Base-by-base conservation (phyloP, 2,113 vertebrate species). In the Notarius lentiginosus region DNA sequence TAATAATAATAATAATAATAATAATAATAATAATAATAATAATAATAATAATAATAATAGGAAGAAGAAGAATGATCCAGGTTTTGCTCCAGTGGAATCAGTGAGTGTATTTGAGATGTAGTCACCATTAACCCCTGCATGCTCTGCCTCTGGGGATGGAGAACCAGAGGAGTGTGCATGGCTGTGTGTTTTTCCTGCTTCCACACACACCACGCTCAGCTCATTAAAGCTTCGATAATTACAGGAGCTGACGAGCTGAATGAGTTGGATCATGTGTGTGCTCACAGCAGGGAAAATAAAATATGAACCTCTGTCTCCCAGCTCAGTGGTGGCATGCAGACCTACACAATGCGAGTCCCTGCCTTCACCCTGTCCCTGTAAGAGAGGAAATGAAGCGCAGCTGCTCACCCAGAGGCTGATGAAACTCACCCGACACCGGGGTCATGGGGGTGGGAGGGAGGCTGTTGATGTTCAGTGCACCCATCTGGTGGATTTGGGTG, bases 401-500 rank as follows among this genome's bases (percentile, higher is more conserved):
- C 58, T 93, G 93, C 95, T 96, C 94, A 95, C 95, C 95, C 91
- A 95, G 91, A 92, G 93, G 65, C 89, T 85, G 84, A 94, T 92
- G 91, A 91, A 95, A 89, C 95, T 96, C 95, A 97, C 97, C 97
- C 93, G 98, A 99, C 89, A 97, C 92, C 68, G 96, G 96, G 90
- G 97, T 94, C 22, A 99, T 95, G 75, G 97, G 94, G 0, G 96
- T 89, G 86, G 95, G 95, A 0, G 96, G 97, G 90, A 99, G 96
- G 91, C 97, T 97, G 5, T 98, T 99, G 91, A 99, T 96, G 94
- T 97, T 99, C 94, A 99, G 96, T 20, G 98, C 97, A 5, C 98
- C 98, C 68, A 99, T 98, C 95, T 99, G 98, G 93, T 99, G 98
- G 93, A 99, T 97, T 92, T 99, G 97, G 75, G 97, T 97, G 5